Evolutionary conservation across 2,888 invertebrate species (phyloP), one percentile per base, ranked within the genome.

Genomic region (Dasypogon diadema): DNA sequence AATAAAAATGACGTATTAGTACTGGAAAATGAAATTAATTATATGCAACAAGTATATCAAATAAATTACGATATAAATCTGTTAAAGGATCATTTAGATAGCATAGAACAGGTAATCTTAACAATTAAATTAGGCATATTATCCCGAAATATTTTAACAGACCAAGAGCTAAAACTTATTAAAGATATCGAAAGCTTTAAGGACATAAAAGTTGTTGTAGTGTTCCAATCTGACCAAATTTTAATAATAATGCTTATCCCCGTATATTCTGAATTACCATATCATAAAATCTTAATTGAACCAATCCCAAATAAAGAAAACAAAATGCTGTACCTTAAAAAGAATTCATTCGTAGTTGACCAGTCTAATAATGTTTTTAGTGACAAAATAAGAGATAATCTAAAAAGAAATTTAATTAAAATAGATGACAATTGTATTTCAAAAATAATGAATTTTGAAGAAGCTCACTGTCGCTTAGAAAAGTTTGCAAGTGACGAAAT

Each of bases 201-300:
- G n/a, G n/a, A 42, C n/a, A 68, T 68, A 10, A 68, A 46, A 42
- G 46, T 68, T 37, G 21, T 42, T 8, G 68, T 68, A 2, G 68
- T 42, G 18, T 26, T n/a, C 16, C 8, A 34, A 26, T 63, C 22
- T 21, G 55, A 58, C 60, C 48, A 60, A 8, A 60, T 58, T 22
- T 8, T 74, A 70, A 56, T 75, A 42, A 75, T 70, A 51, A 76
- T 73, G 55, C 8, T 37, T 3, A 68, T 68, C 24, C 68, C 68
- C 4, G 16, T 6, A 37, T 46, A 68, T 42, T 6, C 18, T 1
- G 42, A 58, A 58, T 54, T 65, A 37, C 8, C 65, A 30, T 1
- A 6, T 5, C 10, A 5, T 5, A 30, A 30, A 30, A 10, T 30
- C 34, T 30, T 30, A 30, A 30, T 30, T 6, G 34, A 30, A 30